These are phyloP conservation scores for Arenaria interpres DNA, from an alignment of 2,113 vertebrate genomes.

Conservation along the genomic window DNA sequence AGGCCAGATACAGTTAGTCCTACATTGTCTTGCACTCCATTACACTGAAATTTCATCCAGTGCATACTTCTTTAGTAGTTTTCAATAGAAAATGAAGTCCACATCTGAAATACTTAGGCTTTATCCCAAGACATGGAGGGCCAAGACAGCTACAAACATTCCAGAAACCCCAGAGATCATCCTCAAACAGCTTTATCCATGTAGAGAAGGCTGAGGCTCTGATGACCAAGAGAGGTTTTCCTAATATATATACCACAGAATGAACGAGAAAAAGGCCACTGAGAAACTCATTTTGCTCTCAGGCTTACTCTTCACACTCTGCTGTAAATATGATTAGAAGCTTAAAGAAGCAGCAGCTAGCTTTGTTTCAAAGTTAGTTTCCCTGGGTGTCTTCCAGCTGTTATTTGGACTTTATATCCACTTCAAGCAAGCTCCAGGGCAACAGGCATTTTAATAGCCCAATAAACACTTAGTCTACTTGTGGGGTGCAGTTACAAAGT, in stretches of 20 bases:
- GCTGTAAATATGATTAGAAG: neutral
- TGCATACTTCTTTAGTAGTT: neutral
- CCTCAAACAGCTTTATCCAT: neutral
- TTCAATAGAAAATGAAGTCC: neutral
- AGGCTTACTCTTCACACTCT: neutral
- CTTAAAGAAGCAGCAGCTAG: neutral
- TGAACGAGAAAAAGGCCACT: neutral
- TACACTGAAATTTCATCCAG: neutral
- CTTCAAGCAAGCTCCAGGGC: neutral
- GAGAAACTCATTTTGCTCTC: neutral
- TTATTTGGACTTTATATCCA: neutral
- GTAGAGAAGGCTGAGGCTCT: neutral
- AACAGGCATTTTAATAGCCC: neutral
- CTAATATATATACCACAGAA: neutral
- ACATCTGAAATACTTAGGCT: neutral
- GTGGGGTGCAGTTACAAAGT: neutral
- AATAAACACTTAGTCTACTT: neutral
- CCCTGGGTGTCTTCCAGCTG: neutral
- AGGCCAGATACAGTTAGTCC: neutral
- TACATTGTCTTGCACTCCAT: neutral
- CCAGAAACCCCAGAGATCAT: neutral
- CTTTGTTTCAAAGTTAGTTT: neutral
- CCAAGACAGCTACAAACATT: neutral
- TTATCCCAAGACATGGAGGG: neutral
- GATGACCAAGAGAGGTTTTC: neutral